phyloP scores from a whole-genome alignment of 1,140 invertebrate genomes.

The Trichonephila clavipes region DNA sequence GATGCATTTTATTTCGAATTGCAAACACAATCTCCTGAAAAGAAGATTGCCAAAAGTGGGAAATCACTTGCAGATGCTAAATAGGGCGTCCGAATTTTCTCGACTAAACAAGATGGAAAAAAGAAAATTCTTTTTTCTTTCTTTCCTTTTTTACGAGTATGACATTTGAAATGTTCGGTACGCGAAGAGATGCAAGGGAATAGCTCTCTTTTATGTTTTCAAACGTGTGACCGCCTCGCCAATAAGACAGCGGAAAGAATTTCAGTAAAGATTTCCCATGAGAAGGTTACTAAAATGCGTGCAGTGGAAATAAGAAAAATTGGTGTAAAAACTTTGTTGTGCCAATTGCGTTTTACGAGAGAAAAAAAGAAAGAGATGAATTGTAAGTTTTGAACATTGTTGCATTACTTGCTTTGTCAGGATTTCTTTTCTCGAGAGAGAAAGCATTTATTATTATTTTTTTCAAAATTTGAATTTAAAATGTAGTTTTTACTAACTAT shows the following conservation, averaged over 20 bases:
- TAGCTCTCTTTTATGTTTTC: constrained; percentile 33
- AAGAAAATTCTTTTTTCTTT: not conserved
- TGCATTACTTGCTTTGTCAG: not conserved
- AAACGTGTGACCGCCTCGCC: constrained; percentile 50
- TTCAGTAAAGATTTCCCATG: constrained; percentile 49
- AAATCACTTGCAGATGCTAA: constrained; percentile 67
- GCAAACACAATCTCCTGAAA: constrained; percentile 45
- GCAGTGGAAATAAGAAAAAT: constrained; percentile 7
- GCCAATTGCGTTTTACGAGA: not conserved
- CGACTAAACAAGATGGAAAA: not conserved
- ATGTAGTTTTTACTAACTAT: no score
- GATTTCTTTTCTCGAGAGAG: no score
- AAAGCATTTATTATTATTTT: no score
- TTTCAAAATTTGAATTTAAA: no score
- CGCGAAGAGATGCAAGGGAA: constrained; percentile 49
- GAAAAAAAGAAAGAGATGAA: constrained; percentile 13
- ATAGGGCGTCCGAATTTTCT: constrained; percentile 4
- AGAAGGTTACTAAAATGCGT: constrained; percentile 35
- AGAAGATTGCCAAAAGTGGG: constrained; percentile 44
- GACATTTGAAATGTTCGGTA: constrained; percentile 33
- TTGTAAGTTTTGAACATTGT: not conserved
- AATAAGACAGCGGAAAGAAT: constrained; percentile 23
- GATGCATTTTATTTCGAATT: constrained; percentile 26
- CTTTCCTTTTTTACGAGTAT: constrained; percentile 2
- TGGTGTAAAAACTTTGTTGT: not conserved